These are phyloP conservation scores for Drosophila tristis DNA, from an alignment of 1,140 invertebrate genomes.

Conservation along the genomic window DNA sequence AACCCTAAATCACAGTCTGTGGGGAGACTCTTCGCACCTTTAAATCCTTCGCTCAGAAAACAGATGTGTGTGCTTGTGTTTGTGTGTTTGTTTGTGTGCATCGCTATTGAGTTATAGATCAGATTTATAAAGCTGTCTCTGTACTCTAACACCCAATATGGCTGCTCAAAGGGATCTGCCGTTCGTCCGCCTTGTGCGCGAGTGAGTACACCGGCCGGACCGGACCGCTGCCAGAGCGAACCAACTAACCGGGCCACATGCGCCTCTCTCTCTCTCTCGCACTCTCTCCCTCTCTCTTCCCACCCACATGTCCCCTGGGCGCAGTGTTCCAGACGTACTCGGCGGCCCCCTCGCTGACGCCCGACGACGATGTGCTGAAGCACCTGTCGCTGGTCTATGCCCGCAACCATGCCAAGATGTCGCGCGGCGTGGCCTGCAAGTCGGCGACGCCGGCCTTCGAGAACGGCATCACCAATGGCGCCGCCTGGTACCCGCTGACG, in stretches of 20 bases:
- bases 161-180: conserved; percentile 90
- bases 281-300: conserved; percentile 54
- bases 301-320: conserved; percentile 86
- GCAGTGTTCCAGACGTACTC: conserved; percentile 92
- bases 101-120: conserved; percentile 15
- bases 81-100: too few species aligned
- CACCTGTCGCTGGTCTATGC: conserved; percentile 95
- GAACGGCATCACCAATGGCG: conserved; percentile 96
- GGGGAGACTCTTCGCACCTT: too few species aligned
- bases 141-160: conserved; percentile 78
- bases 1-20: neutral
- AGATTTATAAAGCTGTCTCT: conserved; percentile 69
- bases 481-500: conserved; percentile 95
- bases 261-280: conserved; percentile 24
- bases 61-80: too few species aligned
- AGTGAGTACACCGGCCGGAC: conserved; percentile 86
- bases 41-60: too few species aligned
- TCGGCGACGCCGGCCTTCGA: conserved; percentile 90
- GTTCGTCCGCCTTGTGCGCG: conserved; percentile 91
- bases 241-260: conserved; percentile 42
- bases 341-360: conserved; percentile 91
- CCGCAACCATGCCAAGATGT: conserved; percentile 94
- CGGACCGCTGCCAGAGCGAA: conserved; percentile 10
- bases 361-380: conserved; percentile 97
- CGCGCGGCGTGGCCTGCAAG: conserved; percentile 92